Evolutionary conservation across 2,113 vertebrate genomes (phyloP), one percentile per base, ranked within the genome.

Genomic region (Xenopus borealis): DNA sequence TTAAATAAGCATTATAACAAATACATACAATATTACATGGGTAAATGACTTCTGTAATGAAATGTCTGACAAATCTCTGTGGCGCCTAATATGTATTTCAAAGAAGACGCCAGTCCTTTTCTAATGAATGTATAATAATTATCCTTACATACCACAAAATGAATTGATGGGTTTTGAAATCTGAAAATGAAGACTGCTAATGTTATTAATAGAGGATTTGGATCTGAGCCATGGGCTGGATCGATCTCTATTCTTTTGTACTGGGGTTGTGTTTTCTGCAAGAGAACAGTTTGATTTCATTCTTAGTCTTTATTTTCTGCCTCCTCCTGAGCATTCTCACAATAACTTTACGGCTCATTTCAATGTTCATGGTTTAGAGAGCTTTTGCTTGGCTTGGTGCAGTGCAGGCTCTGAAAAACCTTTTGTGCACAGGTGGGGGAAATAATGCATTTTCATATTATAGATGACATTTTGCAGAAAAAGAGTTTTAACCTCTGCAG

Each of bases 121-220:
- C 30, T 53, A 61, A 70, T 77, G 18, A 70, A 69, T 70, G 59
- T 57, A 55, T 69, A 77, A 77, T 70, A 27, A 30, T 53, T 70
- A 69, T 64, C 63, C 74, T 70, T 53, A 69, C 18, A 47, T 50
- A 46, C 67, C 79, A 14, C 17, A 19, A 75, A 80, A 78, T 72
- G 18, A 70, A 71, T 19, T 30, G 58, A 62, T 69, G 53, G 71
- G 52, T 80, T 82, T 62, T 58, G 78, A 52, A 58, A 72, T 79
- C 67, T 50, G 16, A 67, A 78, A 27, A 79, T 83, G 71, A 72
- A 64, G 44, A 57, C 12, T 64, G 74, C 23, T 61, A 19, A 6
- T 78, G 73, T 0, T 0, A 78, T 59, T 16, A 66, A 58, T 58
- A 52, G 64, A 59, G 82, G 76, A 82, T 84, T 81, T 79, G 80